Percentiles rank a stretch among this genome's conserved stretches.
phyloP scores from a whole-genome alignment of 2,113 vertebrate genomes.

The Rana temporaria region DNA sequence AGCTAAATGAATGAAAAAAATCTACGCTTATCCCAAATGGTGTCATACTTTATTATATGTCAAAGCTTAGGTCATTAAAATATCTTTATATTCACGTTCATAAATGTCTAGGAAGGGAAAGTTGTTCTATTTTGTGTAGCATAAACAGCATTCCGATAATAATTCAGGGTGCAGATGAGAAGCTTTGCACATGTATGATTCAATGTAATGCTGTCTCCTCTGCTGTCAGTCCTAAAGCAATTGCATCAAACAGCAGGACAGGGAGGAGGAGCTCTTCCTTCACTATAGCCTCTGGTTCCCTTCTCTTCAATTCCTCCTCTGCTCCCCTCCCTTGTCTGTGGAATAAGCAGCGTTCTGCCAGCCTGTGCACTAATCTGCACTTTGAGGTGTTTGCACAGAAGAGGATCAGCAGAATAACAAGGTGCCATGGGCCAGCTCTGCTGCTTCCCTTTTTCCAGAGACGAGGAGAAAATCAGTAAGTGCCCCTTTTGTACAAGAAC shows the following conservation, averaged over 20 bases:
- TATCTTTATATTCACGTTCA: neutral
- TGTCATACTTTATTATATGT: no score
- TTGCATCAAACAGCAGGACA: constrained; percentile 68
- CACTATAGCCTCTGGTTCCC: constrained; percentile 57
- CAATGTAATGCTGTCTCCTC: neutral
- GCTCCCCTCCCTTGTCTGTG: constrained; percentile 46
- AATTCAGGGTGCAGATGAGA: neutral
- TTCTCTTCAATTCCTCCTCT: constrained; percentile 49
- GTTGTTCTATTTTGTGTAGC: neutral
- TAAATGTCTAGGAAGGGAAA: neutral
- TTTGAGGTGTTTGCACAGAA: constrained; percentile 60
- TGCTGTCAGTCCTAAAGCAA: constrained; percentile 64
- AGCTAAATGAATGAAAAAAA: no score
- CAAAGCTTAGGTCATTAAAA: no score
- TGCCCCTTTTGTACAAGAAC: constrained; percentile 58
- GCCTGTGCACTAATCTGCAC: constrained; percentile 48
- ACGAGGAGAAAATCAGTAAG: constrained; percentile 93
- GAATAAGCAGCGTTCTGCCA: constrained; percentile 58
- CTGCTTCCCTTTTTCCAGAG: constrained; percentile 92
- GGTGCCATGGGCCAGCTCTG: constrained; percentile 83
- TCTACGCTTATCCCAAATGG: no score
- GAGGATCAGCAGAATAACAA: constrained; percentile 51
- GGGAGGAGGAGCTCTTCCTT: constrained; percentile 74
- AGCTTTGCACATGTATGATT: neutral
- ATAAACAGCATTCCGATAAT: neutral